These are phyloP conservation scores for Alligator sinensis DNA, from an alignment of 2,113 vertebrate genomes.

Conservation along the genomic window DNA sequence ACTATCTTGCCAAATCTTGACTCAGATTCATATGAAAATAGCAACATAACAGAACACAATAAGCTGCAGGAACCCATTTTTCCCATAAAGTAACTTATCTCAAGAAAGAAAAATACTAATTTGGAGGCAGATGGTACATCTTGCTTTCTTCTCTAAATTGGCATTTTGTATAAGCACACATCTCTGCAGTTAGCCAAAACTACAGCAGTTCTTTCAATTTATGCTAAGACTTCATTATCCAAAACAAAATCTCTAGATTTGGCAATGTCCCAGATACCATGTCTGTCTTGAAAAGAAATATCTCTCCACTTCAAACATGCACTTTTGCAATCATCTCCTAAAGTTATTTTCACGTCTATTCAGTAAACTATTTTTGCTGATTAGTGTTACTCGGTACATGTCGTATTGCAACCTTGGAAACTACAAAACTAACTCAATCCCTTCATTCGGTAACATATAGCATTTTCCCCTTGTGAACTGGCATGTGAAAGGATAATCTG, in stretches of 20 bases:
- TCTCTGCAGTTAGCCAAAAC: background rate
- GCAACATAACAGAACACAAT: background rate
- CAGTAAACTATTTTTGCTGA: background rate
- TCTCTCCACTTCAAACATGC: background rate
- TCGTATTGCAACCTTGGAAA: too few relatives aligned
- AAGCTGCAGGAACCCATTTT: accelerated
- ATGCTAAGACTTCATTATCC: background rate
- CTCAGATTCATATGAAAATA: background rate
- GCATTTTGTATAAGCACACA: background rate
- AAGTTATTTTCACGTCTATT: accelerated
- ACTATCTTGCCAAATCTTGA: background rate
- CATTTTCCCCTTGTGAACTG: background rate
- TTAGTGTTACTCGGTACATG: too few relatives aligned
- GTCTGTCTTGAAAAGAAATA: background rate
- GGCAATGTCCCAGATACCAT: accelerated
- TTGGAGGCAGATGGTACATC: background rate
- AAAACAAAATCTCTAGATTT: background rate
- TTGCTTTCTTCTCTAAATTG: background rate
- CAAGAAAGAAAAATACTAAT: background rate
- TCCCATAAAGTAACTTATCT: background rate
- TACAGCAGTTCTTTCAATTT: accelerated
- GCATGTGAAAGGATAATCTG: background rate
- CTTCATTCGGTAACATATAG: background rate
- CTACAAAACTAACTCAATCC: too few relatives aligned
- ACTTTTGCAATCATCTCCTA: background rate